Evolutionary conservation across 2,888 invertebrate genomes (phyloP), one percentile per base, ranked within the genome.

Genomic region (Dermolepida albohirtum): DNA sequence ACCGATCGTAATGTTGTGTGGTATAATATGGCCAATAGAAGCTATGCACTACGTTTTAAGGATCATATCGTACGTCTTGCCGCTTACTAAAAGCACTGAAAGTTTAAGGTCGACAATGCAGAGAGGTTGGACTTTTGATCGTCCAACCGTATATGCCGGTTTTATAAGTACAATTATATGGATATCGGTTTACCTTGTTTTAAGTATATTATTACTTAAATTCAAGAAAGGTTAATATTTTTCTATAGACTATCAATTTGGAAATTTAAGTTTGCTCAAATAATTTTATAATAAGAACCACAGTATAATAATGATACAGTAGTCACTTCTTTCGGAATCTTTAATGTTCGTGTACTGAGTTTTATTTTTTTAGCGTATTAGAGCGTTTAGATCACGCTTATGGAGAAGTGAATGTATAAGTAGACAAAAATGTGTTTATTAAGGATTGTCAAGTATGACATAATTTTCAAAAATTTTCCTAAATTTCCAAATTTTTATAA

Each of bases 21-120:
- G 95, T 57, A 95, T 97, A 70, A 92, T 97, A 74, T 97, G 97
- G 97, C 97, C 97, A 0, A 87, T 96, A 70, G 95, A 97, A 86
- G 96, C 92, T 44, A 97, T 97, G 93, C 94, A 95, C 78, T 83
- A 87, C 0, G 76, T 90, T 47, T 84, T 96, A 11, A 75, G 74
- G 52, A 14, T 66, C 12, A 68, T 95, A 49, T 91, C 94, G 74
- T 90, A 87, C 74, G 84, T 93, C 49, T 86, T 97, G 16, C 97
- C 97, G 0, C 85, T 96, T 14, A 97, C 97, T 0, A 91, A 93
- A 75, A 92, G 95, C 0, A 95, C 95, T 0, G 95, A 96, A 76
- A 92, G 95, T 1, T 85, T 97, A 72, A 86, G 96, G n/a, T 90
- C 91, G 1, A 92, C 96, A 80, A 82, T 95, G 41, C 93, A 93